Evolutionary conservation across 1,140 invertebrate species (phyloP).

Genomic region (Drosophila kepulauana): DNA sequence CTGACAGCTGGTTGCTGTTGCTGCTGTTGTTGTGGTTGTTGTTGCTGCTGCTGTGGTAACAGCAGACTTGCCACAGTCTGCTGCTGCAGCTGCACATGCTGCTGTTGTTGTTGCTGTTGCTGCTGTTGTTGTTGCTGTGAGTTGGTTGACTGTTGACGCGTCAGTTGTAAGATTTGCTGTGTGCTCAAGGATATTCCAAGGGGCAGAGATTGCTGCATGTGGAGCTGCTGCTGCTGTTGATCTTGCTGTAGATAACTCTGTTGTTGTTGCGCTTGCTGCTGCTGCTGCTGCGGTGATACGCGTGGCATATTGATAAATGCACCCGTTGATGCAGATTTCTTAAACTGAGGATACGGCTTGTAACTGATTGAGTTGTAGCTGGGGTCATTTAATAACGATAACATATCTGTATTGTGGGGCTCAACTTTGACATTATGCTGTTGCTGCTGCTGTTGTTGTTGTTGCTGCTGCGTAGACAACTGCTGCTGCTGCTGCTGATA

Average conservation of each 20-base stretch:
- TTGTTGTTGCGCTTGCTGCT: constrained; percentile 41
- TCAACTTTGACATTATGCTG: constrained; percentile 73
- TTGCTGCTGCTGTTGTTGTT: constrained; percentile 61
- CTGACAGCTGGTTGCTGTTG: constrained; percentile 58
- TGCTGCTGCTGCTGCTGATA: constrained; percentile 66
- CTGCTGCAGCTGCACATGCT: constrained; percentile 51
- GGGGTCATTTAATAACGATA: constrained; percentile 64
- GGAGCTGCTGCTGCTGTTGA: constrained; percentile 47
- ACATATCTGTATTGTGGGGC: constrained; percentile 63
- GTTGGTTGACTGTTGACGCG: constrained; percentile 58
- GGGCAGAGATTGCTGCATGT: constrained; percentile 75
- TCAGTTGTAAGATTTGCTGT: constrained; percentile 67
- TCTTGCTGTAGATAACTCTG: constrained; percentile 65
- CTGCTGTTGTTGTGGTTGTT: constrained; percentile 56
- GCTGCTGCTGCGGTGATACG: constrained; percentile 56
- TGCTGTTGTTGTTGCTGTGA: constrained; percentile 58
- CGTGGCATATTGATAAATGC: constrained; percentile 77
- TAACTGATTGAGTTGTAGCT: constrained; percentile 70
- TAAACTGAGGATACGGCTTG: constrained; percentile 82
- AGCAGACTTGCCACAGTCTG: constrained; percentile 40
- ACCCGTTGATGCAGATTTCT: constrained; percentile 80
- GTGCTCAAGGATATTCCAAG: constrained; percentile 60
- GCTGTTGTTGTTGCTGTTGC: constrained; percentile 32
- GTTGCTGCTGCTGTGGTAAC: constrained; percentile 42
- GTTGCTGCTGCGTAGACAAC: constrained; percentile 53